A percentile compares a stretch with the other conserved stretches of the same genome.
These are phyloP conservation scores for Neopelma chrysocephalum DNA, from an alignment of 2,797 vertebrate genomes.

Conservation along the genomic window DNA sequence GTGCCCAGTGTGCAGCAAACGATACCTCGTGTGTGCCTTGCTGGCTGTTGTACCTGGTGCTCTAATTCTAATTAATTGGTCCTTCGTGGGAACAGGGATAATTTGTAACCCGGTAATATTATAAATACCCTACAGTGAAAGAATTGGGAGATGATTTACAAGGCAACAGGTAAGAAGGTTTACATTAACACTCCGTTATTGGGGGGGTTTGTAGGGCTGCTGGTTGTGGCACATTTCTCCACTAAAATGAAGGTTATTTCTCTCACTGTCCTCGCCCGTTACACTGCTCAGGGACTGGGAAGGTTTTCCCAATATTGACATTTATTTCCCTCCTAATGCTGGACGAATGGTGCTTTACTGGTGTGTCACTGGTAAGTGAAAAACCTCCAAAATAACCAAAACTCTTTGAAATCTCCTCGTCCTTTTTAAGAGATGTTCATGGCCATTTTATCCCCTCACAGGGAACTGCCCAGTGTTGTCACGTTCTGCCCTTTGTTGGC, in stretches of 20 bases:
- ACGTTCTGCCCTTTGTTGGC: neutral
- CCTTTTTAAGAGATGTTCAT: neutral
- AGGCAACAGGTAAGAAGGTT: neutral
- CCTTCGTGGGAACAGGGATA: neutral
- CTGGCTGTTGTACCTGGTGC: no score
- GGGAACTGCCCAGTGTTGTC: neutral
- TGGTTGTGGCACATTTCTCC: neutral
- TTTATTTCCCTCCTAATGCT: neutral
- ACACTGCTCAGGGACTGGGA: neutral
- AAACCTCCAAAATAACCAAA: neutral
- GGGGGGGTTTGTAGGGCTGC: neutral
- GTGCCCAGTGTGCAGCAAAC: rapidly evolving
- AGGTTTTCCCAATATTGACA: neutral
- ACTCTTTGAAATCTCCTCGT: neutral
- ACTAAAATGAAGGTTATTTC: neutral
- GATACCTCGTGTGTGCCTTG: rapidly evolving
- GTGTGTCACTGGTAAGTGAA: neutral
- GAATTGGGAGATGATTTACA: neutral
- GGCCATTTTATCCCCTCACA: neutral
- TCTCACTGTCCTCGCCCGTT: neutral
- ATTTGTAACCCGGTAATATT: neutral
- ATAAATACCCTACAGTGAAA: neutral
- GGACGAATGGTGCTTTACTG: neutral
- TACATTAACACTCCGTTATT: no score
- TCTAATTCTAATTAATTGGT: neutral